These are phyloP conservation scores for Seriola quinqueradiata DNA, from an alignment of 2,113 vertebrate genomes.

Conservation along the genomic window DNA sequence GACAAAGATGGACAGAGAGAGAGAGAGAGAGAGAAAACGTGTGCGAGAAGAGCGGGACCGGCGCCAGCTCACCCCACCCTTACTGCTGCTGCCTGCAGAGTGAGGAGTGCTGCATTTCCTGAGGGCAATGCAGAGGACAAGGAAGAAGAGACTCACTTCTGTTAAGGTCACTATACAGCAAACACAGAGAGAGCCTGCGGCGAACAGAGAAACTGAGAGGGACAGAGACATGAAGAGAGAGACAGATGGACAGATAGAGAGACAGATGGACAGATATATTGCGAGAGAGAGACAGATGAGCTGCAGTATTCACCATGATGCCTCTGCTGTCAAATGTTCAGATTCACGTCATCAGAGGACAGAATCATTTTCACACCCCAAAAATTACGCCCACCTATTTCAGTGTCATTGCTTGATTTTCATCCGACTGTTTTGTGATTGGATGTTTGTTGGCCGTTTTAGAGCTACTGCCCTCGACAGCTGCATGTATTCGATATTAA, in stretches of 20 bases:
- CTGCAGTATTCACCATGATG: conserved; percentile 44
- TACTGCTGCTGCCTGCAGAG: conserved; percentile 81
- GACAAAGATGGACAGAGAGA: conserved; percentile 5
- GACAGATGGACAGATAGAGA: not conserved
- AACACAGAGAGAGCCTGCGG: conserved; percentile 34
- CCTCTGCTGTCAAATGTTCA: conserved; percentile 44
- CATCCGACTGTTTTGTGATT: conserved; percentile 7
- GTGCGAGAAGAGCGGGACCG: conserved; percentile 62
- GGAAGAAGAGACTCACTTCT: conserved; percentile 63
- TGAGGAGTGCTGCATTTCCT: conserved; percentile 83
- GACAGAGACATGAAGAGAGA: conserved; percentile 14
- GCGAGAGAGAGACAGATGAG: conserved; percentile 26
- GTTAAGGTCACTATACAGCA: conserved; percentile 62
- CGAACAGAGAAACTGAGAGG: conserved; percentile 36
- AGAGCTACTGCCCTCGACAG: conserved; percentile 1
- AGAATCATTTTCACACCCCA: conserved; percentile 55
- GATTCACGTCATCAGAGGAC: conserved; percentile 43
- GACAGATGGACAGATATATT: conserved; percentile 24
- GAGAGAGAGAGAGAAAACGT: conserved; percentile 25
- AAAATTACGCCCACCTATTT: conserved; percentile 27
- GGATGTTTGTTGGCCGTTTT: not conserved
- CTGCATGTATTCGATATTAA: conserved; percentile 1
- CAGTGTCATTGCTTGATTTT: not conserved
- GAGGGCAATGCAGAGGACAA: conserved; percentile 82
- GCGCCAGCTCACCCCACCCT: conserved; percentile 83